Percentiles rank a stretch among this genome's conserved stretches.
Conservation (phyloP, 2,888 invertebrate genomes). For the Apoda limacodes region DNA sequence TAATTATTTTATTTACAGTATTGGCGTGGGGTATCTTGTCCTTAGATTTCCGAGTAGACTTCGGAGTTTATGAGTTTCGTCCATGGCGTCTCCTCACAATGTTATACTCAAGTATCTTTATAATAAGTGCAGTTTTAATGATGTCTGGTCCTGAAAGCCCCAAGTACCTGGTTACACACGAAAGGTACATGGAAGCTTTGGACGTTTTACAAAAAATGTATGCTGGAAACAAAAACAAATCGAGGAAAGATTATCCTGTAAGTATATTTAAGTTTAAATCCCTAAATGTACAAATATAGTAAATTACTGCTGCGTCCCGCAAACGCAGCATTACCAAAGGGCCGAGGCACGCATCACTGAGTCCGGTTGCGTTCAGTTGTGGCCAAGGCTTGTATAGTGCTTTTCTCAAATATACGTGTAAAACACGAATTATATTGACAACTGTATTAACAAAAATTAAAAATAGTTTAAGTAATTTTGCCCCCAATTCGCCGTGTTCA, state of each 20-base stretch:
- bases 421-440: too few relatives aligned
- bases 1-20: slow-evolving; percentile 42
- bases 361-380: too few relatives aligned
- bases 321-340: too few relatives aligned
- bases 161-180: slow-evolving; percentile 77
- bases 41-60: slow-evolving; percentile 43
- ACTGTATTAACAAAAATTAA: too few relatives aligned
- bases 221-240: slow-evolving; percentile 45
- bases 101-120: slow-evolving; percentile 70
- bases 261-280: slow-evolving; percentile 22
- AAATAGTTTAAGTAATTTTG: too few relatives aligned
- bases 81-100: slow-evolving; percentile 82
- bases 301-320: background rate
- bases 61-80: slow-evolving; percentile 67
- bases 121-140: slow-evolving; percentile 67
- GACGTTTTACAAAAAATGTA: slow-evolving; percentile 72
- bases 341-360: too few relatives aligned
- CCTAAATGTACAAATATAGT: background rate
- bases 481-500: background rate
- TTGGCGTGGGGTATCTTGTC: slow-evolving; percentile 78
- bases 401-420: too few relatives aligned
- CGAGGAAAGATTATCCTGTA: slow-evolving; percentile 60
- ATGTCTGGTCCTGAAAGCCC: slow-evolving; percentile 81
- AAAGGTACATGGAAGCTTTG: slow-evolving; percentile 72
- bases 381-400: too few relatives aligned